phyloP scores from a whole-genome alignment of 2,888 invertebrate genomes.

The Gryllus longicercus region DNA sequence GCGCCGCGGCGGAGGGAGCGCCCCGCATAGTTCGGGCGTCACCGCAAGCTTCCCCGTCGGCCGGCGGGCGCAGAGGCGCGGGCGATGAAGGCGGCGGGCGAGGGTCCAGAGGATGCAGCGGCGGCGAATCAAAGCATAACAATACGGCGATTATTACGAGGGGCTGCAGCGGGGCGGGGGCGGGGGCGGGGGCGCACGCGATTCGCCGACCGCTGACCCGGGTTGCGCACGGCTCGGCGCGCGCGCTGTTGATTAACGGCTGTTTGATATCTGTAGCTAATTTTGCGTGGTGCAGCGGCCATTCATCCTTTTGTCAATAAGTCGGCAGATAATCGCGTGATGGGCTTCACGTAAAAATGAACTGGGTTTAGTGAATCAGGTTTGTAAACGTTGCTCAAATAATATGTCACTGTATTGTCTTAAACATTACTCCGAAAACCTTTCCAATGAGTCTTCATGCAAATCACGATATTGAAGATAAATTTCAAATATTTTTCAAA shows the following conservation, averaged over 20 bases:
- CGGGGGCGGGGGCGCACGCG: not conserved
- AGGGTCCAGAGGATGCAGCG: not conserved
- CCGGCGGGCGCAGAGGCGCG: not conserved
- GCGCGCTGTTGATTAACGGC: not conserved
- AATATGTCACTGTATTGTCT: no score
- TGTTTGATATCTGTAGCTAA: constrained; percentile 17
- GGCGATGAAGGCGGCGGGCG: not conserved
- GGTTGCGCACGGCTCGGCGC: not conserved
- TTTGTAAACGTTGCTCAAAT: not conserved
- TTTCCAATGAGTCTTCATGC: no score
- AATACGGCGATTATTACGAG: constrained; percentile 4
- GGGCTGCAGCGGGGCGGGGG: not conserved
- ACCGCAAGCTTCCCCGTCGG: constrained; percentile 21
- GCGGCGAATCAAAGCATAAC: constrained; percentile 17
- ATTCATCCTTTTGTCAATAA: constrained; percentile 17
- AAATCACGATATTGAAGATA: no score
- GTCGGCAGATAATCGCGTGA: constrained; percentile 17
- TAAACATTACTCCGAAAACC: no score
- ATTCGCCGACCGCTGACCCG: not conserved
- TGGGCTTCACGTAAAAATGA: not conserved
- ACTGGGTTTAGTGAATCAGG: not conserved
- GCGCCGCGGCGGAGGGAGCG: not conserved
- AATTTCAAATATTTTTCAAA: no score
- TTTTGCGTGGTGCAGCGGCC: not conserved
- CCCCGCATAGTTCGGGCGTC: constrained; percentile 30